phyloP scores from a whole-genome alignment of 1,140 invertebrate species.

The Cyclargus thomasi region DNA sequence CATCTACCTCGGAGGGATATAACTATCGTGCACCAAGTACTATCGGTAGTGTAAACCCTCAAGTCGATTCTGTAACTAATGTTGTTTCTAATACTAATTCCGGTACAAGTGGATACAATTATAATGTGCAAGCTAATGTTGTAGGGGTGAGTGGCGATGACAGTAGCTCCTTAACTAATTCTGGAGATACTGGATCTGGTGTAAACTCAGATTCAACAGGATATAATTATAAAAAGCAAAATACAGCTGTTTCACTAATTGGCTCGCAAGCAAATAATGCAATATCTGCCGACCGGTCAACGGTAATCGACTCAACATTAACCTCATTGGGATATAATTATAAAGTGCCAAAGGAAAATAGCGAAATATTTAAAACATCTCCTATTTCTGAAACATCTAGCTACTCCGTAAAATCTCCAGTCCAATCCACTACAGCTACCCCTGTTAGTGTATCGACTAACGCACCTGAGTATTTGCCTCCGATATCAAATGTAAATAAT shows the following conservation, averaged over 20 bases:
- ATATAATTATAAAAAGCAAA: constrained; percentile 25
- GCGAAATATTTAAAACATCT: constrained; percentile 1
- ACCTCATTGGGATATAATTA: background rate
- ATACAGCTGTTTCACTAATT: constrained; percentile 2
- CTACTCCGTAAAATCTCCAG: background rate
- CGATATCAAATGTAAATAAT: constrained; percentile 21
- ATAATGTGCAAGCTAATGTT: constrained; percentile 9
- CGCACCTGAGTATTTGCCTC: constrained; percentile 50
- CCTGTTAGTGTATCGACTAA: constrained; percentile 37
- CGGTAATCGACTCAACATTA: background rate
- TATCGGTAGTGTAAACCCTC: background rate
- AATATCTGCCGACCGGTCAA: background rate
- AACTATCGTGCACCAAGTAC: background rate
- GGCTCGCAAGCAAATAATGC: background rate
- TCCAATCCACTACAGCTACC: constrained; percentile 5
- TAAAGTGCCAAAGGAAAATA: background rate
- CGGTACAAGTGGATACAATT: constrained; percentile 19
- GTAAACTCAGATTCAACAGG: constrained; percentile 17
- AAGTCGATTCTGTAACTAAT: background rate
- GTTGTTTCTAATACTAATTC: constrained; percentile 7
- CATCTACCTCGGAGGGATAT: background rate
- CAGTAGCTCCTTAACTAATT: background rate
- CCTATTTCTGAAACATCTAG: constrained; percentile 11
- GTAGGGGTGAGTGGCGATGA: background rate
- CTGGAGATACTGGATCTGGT: background rate